Evolutionary conservation across 2,113 vertebrate genomes (phyloP), one percentile per base, ranked within the genome.

Genomic region (Syngnathus typhle): DNA sequence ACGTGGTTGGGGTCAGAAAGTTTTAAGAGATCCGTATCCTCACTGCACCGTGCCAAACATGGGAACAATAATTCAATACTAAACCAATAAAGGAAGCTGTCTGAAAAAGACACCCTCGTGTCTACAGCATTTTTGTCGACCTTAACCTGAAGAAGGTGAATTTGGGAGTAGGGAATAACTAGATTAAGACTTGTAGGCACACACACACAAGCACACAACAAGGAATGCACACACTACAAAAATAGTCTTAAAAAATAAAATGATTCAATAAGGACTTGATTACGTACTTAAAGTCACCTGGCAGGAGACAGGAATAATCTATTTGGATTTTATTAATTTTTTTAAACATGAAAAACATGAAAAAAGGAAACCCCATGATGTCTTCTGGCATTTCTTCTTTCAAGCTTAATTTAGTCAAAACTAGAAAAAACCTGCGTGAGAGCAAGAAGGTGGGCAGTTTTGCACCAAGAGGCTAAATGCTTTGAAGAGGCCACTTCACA

Each of bases 401-500:
- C 10, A 52, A n/a, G 49, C 18, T n/a, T n/a, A n/a, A 52, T 21
- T 21, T n/a, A n/a, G 19, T 52, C 19, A 52, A n/a, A 52, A n/a
- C 49, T 7, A 21, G 49, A 15, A 52, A 21, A 52, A 52, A 52
- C n/a, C 49, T 32, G 27, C 27, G 27, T 32, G 27, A 32, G 27
- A 47, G 18, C 4, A 1, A 6, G 6, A 47, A 47, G 46, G 15
- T 18, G 5, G 46, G 15, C 46, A 16, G 15, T 47, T 47, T 47
- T 47, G 46, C 46, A 1, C 18, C 15, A 15, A 12, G 10, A 58
- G 13, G 12, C 27, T 18, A 54, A 6, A 49, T 46, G 54, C 21
- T 75, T 73, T 67, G 55, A 36, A 43, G 65, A 71, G 47, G 65
- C 27, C 27, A 73, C 60, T 64, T 70, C 44, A 68, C 44, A 64